phyloP scores from a whole-genome alignment of 2,113 vertebrate species.

The Vireo altiloquus region DNA sequence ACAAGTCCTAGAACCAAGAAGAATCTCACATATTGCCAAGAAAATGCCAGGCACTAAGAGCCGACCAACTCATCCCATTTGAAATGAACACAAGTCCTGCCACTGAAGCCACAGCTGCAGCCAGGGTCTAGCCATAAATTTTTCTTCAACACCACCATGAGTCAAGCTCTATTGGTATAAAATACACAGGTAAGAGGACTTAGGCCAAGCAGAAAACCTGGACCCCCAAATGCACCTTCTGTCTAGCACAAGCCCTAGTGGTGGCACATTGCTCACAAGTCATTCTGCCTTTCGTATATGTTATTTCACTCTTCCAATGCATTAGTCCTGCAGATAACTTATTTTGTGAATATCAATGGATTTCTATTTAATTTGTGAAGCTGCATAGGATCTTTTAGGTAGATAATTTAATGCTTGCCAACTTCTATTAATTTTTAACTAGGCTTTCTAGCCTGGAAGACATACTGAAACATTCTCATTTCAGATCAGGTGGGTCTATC shows the following conservation, averaged over 20 bases:
- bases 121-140: not conserved
- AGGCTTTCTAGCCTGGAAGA: constrained; percentile 38
- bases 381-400: not conserved
- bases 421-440: constrained; percentile 41
- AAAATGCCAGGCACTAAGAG: not conserved
- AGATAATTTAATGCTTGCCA: constrained; percentile 60
- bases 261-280: not conserved
- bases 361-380: constrained; percentile 24
- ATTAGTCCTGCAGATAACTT: not conserved
- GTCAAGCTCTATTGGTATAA: not conserved
- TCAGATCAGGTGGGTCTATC: constrained; percentile 33
- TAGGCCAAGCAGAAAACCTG: not conserved
- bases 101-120: not conserved
- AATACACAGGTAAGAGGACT: not conserved
- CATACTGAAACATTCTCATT: constrained; percentile 39
- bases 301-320: not conserved
- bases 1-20: not conserved
- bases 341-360: not conserved
- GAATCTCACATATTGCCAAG: not conserved
- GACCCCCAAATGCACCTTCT: not conserved
- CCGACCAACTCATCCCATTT: not conserved
- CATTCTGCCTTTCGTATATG: not conserved
- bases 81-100: not conserved
- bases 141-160: not conserved
- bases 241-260: not conserved